phyloP scores from a whole-genome alignment of 2,113 vertebrate genomes.

The Chamaetylas fuelleborni region DNA sequence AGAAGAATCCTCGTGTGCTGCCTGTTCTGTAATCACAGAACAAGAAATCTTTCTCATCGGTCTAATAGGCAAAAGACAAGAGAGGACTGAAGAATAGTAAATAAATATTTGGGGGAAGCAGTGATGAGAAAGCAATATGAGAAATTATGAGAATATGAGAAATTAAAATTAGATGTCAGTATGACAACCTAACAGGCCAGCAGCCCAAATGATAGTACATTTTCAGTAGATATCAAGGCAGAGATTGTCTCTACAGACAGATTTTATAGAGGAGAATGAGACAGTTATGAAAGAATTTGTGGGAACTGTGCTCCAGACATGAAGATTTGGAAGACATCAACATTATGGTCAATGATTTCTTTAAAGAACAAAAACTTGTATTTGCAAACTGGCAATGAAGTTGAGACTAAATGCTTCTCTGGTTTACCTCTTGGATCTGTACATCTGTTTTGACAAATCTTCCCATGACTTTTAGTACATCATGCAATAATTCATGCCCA shows the following conservation, averaged over 20 bases:
- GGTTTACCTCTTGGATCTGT: conserved; percentile 74
- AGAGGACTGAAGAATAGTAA: background rate
- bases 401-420: background rate
- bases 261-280: background rate
- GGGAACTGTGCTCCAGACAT: background rate
- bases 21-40: background rate
- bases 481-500: conserved; percentile 25
- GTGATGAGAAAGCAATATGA: background rate
- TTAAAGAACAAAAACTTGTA: background rate
- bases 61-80: background rate
- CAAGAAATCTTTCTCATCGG: background rate
- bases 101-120: background rate
- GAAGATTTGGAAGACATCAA: background rate
- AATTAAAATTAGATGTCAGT: background rate
- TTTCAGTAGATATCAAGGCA: background rate
- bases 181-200: background rate
- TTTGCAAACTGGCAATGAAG: background rate
- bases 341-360: background rate
- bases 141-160: background rate
- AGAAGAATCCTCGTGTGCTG: background rate
- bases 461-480: conserved; percentile 41
- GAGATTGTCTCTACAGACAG: background rate
- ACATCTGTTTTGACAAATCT: conserved; percentile 64
- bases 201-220: background rate
- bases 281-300: background rate